Percentiles rank a stretch among this genome's conserved stretches.
phyloP scores from a whole-genome alignment of 2,888 invertebrate genomes.

The Mystacides longicornis region DNA sequence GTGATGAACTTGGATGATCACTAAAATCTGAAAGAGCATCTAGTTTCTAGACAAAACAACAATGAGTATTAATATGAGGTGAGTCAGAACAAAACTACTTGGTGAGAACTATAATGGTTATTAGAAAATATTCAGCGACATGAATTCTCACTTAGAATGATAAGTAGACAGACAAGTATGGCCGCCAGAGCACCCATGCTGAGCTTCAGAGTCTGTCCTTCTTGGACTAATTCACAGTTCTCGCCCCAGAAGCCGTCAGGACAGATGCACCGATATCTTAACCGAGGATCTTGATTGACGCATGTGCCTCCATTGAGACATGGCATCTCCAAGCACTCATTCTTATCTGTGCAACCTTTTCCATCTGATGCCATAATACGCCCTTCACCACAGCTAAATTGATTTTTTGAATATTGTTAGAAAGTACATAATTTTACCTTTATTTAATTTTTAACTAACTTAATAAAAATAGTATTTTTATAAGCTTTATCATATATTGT shows the following conservation, averaged over 20 bases:
- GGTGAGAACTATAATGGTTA: neutral
- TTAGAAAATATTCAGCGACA: constrained; percentile 25
- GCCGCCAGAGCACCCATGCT: constrained; percentile 96
- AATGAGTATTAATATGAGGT: neutral
- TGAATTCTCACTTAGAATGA: constrained; percentile 87
- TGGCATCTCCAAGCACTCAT: constrained; percentile 90
- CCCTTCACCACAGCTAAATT: constrained; percentile 84
- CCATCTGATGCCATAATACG: constrained; percentile 82
- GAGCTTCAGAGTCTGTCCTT: constrained; percentile 90
- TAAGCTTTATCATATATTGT: constrained; percentile 31
- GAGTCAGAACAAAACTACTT: neutral
- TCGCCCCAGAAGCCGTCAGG: constrained; percentile 91
- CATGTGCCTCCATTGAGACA: constrained; percentile 91
- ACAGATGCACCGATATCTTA: constrained; percentile 82
- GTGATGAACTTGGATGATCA: neutral
- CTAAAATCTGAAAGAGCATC: neutral
- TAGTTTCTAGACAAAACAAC: constrained; percentile 1
- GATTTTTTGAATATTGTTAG: constrained; percentile 3
- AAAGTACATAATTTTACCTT: neutral
- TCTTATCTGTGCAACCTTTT: constrained; percentile 91
- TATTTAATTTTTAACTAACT: too few species aligned
- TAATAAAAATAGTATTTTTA: too few species aligned
- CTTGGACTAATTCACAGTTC: constrained; percentile 88
- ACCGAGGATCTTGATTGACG: constrained; percentile 82
- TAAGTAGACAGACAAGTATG: constrained; percentile 93